phyloP scores from a whole-genome alignment of 2,888 invertebrate species.

The Cataglyphis albicans region DNA sequence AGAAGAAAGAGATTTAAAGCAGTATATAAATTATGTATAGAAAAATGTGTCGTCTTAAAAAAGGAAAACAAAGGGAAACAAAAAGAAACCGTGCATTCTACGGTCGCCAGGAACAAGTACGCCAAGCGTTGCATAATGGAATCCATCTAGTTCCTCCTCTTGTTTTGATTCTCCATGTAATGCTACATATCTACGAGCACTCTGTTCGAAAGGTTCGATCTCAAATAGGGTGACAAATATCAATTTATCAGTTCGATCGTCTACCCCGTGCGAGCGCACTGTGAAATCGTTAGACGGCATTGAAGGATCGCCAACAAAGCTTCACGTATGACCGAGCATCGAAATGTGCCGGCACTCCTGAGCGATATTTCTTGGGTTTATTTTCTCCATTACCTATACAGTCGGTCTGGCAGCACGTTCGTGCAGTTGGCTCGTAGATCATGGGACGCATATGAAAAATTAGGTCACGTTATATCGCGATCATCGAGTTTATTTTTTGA shows the following conservation, averaged over 20 bases:
- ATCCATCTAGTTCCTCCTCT: conserved; percentile 15
- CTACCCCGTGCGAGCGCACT: conserved; percentile 14
- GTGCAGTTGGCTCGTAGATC: conserved; percentile 15
- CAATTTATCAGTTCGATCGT: conserved; percentile 55
- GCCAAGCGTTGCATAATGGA: conserved; percentile 15
- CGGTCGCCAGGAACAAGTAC: background rate
- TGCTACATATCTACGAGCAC: background rate
- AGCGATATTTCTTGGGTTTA: conserved; percentile 31
- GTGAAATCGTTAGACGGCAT: conserved; percentile 40
- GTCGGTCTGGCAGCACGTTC: conserved; percentile 16
- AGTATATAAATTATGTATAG: conserved; percentile 13
- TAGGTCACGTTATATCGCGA: conserved; percentile 28
- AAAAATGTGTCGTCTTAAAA: background rate
- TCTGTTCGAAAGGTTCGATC: background rate
- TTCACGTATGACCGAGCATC: conserved; percentile 41
- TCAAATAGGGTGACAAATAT: conserved; percentile 4
- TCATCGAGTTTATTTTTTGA: background rate
- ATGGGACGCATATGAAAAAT: conserved; percentile 20
- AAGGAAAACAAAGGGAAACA: too few species aligned
- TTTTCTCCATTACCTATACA: conserved; percentile 15
- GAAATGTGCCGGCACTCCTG: background rate
- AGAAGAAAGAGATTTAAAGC: background rate
- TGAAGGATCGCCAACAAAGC: conserved; percentile 39
- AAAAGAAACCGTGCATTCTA: background rate
- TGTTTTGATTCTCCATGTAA: conserved; percentile 26